Evolutionary conservation across 2,797 vertebrate genomes (phyloP).

Genomic region (Enteromius thamalakanensis): DNA sequence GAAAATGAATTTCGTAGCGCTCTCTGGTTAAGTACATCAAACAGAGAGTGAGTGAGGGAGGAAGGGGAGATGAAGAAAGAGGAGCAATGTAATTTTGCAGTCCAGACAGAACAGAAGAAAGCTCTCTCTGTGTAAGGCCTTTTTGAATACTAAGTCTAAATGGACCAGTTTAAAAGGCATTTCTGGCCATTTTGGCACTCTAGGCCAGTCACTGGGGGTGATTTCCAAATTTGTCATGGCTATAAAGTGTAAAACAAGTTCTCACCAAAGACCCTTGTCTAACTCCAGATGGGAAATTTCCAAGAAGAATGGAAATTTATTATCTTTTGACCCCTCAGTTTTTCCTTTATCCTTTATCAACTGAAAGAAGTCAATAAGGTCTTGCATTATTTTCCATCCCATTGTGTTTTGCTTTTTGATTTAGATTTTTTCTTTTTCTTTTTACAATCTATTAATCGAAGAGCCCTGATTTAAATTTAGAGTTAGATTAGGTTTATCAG

Average conservation of each 20-base stretch:
- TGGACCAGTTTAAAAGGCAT: neutral
- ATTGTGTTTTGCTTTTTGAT: neutral
- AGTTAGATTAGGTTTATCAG: neutral
- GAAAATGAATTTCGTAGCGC: constrained; percentile 33
- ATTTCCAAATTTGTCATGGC: constrained; percentile 38
- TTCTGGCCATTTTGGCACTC: neutral
- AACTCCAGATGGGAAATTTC: constrained; percentile 23
- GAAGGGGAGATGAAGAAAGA: constrained; percentile 25
- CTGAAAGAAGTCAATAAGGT: neutral
- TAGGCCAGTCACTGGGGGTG: neutral
- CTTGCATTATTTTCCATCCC: neutral
- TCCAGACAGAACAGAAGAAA: constrained; percentile 37
- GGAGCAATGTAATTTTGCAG: constrained; percentile 5
- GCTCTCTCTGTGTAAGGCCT: constrained; percentile 20
- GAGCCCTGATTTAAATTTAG: constrained; percentile 3
- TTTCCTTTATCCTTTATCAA: neutral
- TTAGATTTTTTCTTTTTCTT: no score
- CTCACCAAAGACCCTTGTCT: constrained; percentile 12
- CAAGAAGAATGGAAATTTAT: neutral
- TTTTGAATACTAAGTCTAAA: constrained; percentile 22
- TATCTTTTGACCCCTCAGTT: neutral
- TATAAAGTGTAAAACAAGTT: constrained; percentile 21
- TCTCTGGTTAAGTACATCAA: constrained; percentile 38
- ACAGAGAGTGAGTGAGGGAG: constrained; percentile 13
- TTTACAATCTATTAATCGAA: neutral